Conservation (phyloP, 2,888 invertebrate genomes). For the Acanthoscelides obtectus region DNA sequence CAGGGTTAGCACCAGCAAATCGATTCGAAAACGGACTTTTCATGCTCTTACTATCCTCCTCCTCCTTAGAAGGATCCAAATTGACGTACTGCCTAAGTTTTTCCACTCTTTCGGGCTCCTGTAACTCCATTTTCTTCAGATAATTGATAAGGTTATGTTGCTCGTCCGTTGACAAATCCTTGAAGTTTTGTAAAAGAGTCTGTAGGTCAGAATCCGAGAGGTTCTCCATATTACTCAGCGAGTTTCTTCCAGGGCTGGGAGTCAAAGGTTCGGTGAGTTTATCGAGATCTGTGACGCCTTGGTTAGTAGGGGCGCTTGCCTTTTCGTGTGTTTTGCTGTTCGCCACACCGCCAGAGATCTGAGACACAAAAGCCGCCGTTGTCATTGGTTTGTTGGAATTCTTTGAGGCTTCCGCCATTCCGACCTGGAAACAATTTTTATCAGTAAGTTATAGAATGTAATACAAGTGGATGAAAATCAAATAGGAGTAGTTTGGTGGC, state of each 20-base stretch:
- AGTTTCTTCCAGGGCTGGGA: conserved; percentile 25
- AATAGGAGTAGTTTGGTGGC: no score
- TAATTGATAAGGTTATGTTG: conserved; percentile 79
- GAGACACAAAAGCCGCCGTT: conserved; percentile 50
- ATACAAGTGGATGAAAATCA: no score
- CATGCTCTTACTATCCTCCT: conserved; percentile 27
- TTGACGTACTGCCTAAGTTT: conserved; percentile 72
- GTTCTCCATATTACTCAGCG: conserved; percentile 56
- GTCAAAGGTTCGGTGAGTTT: conserved; percentile 23
- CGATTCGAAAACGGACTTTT: conserved; percentile 50
- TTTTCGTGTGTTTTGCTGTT: conserved; percentile 14
- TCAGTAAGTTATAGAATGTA: background rate
- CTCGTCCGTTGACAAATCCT: conserved; percentile 74
- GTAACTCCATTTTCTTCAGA: conserved; percentile 73
- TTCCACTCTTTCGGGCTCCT: conserved; percentile 73
- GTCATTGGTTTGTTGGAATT: conserved; percentile 50
- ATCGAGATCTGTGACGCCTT: conserved; percentile 16
- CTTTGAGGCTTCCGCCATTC: conserved; percentile 61
- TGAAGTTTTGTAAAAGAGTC: conserved; percentile 73
- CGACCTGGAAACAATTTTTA: conserved; percentile 48
- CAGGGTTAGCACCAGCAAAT: conserved; percentile 45
- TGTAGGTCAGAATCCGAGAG: conserved; percentile 77
- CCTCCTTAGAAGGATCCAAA: conserved; percentile 41
- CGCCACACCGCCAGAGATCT: conserved; percentile 21
- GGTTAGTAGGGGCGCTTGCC: conserved; percentile 10